Evolutionary conservation across 2,797 vertebrate genomes (phyloP), one percentile per base, ranked within the genome.

Genomic region (Rachycentron canadum): DNA sequence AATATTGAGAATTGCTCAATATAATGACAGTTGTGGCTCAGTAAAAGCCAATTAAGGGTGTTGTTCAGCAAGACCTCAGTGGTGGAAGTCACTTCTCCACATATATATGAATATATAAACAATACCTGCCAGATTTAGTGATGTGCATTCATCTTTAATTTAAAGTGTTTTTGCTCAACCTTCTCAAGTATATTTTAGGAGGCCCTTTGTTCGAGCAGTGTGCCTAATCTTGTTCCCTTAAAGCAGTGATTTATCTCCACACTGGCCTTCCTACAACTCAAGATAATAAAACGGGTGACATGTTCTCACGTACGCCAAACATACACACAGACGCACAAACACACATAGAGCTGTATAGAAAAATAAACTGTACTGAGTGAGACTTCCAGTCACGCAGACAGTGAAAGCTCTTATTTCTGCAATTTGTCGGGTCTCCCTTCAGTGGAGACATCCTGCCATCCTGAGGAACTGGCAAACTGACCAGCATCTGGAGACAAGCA

Each of bases 311-410:
- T 81, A 83, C 16, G 38, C 80, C 43, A 45, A 5, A 21, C 11
- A 52, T 59, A 66, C 62, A 73, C 69, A 73, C 32, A 86, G 47
- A 59, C 38, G 70, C 41, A 58, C 57, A 66, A 59, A 69, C 68
- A 75, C 73, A 85, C 65, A 69, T 17, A 61, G 36, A 59, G 68
- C 36, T 36, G 57, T 40, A 56, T 47, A 86, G 77, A 81, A 82
- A 92, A 90, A 86, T 78, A 89, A 89, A 90, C 79, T 76, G 76
- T 70, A 66, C 78, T 69, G 84, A 89, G 83, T 84, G 89, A 86
- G 85, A 86, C 88, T 93, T 92, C 92, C 91, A 92, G 86, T 93
- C 88, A 86, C 55, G 45, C 84, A 84, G 74, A 91, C 86, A 90
- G 86, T 60, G 73, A 86, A 87, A 78, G 80, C 82, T 86, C 81